These are phyloP conservation scores for Tipula confusa DNA, from an alignment of 2,888 invertebrate species.

Conservation along the genomic window DNA sequence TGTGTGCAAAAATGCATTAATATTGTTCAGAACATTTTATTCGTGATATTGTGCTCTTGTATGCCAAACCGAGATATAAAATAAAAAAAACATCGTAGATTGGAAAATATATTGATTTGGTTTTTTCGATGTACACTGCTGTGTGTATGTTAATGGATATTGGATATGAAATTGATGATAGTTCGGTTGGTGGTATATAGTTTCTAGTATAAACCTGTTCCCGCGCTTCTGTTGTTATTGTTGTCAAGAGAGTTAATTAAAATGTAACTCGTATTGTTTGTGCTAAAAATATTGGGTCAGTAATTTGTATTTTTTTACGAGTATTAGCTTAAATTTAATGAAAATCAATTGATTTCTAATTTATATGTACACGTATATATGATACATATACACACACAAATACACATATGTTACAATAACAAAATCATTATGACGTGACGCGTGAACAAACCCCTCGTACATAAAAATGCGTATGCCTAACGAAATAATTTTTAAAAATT, in stretches of 20 bases:
- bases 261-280: neutral
- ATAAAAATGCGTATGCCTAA: neutral
- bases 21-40: no score
- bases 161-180: neutral
- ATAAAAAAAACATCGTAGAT: no score
- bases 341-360: neutral
- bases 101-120: neutral
- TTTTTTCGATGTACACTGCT: no score
- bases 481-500: neutral
- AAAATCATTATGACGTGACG: neutral
- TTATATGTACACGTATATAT: neutral
- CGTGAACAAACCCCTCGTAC: neutral
- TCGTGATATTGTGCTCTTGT: neutral
- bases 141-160: no score
- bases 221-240: neutral
- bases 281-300: neutral
- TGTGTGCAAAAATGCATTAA: neutral
- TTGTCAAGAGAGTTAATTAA: no score
- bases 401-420: neutral
- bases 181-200: neutral
- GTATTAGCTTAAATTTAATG: neutral
- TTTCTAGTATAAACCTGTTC: no score
- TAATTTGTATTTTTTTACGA: no score
- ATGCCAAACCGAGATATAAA: no score
- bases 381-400: neutral